Percentiles rank a stretch among this genome's conserved stretches.
phyloP scores from a whole-genome alignment of 1,140 invertebrate genomes.

The Melanaphis sacchari region DNA sequence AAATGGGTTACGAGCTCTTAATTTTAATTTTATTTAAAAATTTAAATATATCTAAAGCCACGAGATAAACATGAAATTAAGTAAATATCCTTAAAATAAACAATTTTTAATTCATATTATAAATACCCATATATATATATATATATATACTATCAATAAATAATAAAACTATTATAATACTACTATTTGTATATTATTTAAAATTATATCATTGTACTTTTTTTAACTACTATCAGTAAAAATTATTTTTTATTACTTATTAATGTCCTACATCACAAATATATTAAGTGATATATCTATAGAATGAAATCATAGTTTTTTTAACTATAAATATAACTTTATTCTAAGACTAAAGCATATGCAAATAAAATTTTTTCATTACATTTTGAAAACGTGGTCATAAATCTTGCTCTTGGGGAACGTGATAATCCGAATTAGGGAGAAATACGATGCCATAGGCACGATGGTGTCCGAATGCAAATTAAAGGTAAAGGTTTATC shows the following conservation, averaged over 20 bases:
- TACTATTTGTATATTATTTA: too few species aligned
- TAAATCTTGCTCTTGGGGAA: conserved; percentile 44
- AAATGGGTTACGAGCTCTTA: background rate
- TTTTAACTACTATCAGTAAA: background rate
- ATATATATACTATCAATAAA: too few species aligned
- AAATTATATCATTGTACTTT: background rate
- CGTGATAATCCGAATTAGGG: conserved; percentile 54
- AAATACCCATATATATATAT: too few species aligned
- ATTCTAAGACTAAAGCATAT: background rate
- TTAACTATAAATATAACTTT: background rate
- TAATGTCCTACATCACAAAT: background rate
- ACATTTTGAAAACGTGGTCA: background rate
- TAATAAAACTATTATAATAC: too few species aligned
- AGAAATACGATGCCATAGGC: conserved; percentile 32
- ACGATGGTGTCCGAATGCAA: conserved; percentile 49
- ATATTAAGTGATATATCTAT: background rate
- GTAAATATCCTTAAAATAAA: background rate
- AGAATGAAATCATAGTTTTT: background rate
- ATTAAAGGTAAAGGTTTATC: conserved; percentile 58
- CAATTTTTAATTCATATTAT: too few species aligned
- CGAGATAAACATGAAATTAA: background rate
- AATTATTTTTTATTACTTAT: background rate
- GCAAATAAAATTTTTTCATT: conserved; percentile 8
- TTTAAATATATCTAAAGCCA: background rate
- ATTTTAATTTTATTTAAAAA: background rate